Percentiles rank a stretch among this genome's conserved stretches.
Evolutionary conservation across 2,888 invertebrate genomes (phyloP).

Genomic region (Andricus curvator): DNA sequence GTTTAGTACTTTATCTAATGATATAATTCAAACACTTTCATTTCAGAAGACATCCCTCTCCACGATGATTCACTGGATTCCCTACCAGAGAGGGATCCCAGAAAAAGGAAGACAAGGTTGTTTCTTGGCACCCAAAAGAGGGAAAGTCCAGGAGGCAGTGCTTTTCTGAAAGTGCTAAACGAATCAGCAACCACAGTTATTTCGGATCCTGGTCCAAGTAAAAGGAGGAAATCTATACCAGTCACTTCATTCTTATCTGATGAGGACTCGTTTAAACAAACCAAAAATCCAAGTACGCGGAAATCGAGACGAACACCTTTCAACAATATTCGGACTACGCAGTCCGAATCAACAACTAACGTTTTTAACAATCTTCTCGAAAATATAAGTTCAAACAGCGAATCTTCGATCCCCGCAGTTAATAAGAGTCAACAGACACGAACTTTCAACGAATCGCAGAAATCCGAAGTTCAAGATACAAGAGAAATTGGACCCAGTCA

Average conservation of each 20-base stretch:
- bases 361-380: background rate
- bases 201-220: background rate
- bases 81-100: background rate
- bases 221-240: background rate
- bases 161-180: background rate
- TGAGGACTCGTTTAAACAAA: background rate
- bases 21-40: background rate
- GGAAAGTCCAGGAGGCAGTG: background rate
- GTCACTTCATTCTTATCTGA: background rate
- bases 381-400: background rate
- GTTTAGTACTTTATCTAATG: background rate
- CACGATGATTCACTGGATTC: background rate
- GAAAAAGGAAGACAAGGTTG: background rate
- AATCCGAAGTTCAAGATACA: background rate
- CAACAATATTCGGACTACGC: background rate
- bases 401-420: background rate
- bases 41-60: background rate
- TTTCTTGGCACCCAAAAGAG: background rate
- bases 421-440: background rate
- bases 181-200: background rate
- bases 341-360: background rate
- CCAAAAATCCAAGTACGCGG: background rate
- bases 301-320: background rate
- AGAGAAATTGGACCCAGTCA: background rate
- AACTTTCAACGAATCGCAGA: background rate